phyloP scores from a whole-genome alignment of 2,797 vertebrate genomes.

The Periophthalmus magnuspinnatus region DNA sequence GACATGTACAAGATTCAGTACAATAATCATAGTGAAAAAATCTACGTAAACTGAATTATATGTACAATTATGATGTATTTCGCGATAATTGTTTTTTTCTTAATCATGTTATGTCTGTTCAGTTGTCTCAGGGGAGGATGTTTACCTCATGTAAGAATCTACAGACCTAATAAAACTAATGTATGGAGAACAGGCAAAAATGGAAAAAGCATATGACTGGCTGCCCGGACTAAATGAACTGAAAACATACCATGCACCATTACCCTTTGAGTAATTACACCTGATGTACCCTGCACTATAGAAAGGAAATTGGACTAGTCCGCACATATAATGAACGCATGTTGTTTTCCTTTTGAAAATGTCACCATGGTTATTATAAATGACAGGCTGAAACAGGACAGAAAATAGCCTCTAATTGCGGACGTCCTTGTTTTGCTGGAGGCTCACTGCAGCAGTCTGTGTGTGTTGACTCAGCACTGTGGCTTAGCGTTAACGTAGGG shows the following conservation, averaged over 20 bases:
- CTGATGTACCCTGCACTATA: background rate
- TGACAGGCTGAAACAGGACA: background rate
- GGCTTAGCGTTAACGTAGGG: slow-evolving; percentile 25
- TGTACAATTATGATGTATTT: background rate
- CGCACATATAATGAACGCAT: background rate
- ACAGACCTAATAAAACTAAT: slow-evolving; percentile 4
- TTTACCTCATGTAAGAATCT: background rate
- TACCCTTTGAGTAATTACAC: background rate
- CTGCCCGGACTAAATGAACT: slow-evolving; percentile 3
- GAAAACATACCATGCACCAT: slow-evolving; percentile 4
- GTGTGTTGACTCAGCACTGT: slow-evolving; percentile 55
- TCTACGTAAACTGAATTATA: background rate
- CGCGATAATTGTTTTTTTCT: background rate
- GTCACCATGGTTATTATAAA: background rate
- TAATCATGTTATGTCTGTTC: background rate
- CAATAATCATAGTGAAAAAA: background rate
- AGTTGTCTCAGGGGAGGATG: background rate
- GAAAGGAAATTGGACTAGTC: background rate
- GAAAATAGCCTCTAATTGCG: slow-evolving; percentile 25
- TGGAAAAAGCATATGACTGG: background rate
- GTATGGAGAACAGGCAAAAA: background rate
- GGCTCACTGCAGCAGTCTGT: slow-evolving; percentile 26
- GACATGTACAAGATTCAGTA: background rate
- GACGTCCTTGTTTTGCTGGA: slow-evolving; percentile 35
- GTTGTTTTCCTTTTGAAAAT: background rate